Evolutionary conservation across 2,113 vertebrate species (phyloP), one percentile per base, ranked within the genome.

Genomic region (Cepphus grylle): DNA sequence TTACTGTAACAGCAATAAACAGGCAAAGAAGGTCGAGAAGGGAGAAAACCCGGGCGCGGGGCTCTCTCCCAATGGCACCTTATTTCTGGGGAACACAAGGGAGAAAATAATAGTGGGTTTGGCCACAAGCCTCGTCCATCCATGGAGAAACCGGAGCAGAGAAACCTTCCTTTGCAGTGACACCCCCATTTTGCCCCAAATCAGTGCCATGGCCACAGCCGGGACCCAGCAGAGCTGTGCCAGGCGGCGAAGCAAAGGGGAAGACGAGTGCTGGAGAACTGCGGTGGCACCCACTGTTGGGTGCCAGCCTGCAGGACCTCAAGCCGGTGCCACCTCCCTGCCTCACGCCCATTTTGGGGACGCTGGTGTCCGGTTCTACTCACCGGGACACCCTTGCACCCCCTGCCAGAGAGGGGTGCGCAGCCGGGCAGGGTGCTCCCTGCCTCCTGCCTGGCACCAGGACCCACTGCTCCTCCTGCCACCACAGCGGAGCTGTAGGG

Each of bases 1-100:
- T 95, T 95, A 80, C 90, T 11, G 79, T 30, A 91, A 96, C 19
- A 76, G 92, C 82, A 81, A 88, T 90, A 79, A 97, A 86, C 15
- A 11, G 59, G 55, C 63, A 50, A 66, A 71, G 65, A 80, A 83
- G 86, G 92, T 58, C 38, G 17, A 87, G 63, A 36, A 74, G 47
- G 84, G 76, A 69, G 73, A 81, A 85, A 78, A 67, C 11, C 19
- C 1, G 16, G n/a, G 65, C 45, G 16, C 0, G 5, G 50, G 45
- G 42, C 17, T 63, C 34, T 70, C 50, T 47, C 32, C 49, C 53
- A 63, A 5, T 2, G 2, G 43, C 36, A 53, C 18, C 69, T 62
- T 17, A 56, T 43, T 84, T 65, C 65, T 83, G 59, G 85, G 88
- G 50, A 66, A 71, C 11, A 5, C 42, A 27, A 82, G 47, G 80